Evolutionary conservation across 2,888 invertebrate species (phyloP).

Genomic region (Drosophila mayaguana): DNA sequence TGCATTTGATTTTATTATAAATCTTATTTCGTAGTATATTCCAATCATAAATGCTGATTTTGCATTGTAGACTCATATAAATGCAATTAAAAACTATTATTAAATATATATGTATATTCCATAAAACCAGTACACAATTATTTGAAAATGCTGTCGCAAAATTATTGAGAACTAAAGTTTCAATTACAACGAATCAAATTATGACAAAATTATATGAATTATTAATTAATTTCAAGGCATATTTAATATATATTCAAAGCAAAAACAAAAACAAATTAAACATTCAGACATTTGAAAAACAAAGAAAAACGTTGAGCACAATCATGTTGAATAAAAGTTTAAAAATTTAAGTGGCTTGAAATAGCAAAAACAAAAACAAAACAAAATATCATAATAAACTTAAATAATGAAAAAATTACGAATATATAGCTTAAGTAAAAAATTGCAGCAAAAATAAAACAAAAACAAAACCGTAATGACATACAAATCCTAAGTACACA

Average conservation of each 20-base stretch:
- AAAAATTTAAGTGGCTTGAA: constrained; percentile 54
- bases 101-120: constrained; percentile 23
- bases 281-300: constrained; percentile 37
- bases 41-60: constrained; percentile 57
- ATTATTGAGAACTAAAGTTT: constrained; percentile 33
- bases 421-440: constrained; percentile 62
- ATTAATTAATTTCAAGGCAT: constrained; percentile 44
- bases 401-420: constrained; percentile 15
- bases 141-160: constrained; percentile 19
- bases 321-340: constrained; percentile 79
- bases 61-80: constrained; percentile 41
- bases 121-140: constrained; percentile 18
- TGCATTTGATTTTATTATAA: constrained; percentile 44
- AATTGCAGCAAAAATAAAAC: constrained; percentile 40
- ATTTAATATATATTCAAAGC: constrained; percentile 18
- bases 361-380: constrained; percentile 49
- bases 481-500: constrained; percentile 57
- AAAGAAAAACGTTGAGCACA: constrained; percentile 83
- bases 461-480: constrained; percentile 17
- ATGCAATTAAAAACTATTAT: constrained; percentile 56
- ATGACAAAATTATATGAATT: constrained; percentile 33
- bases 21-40: constrained; percentile 45
- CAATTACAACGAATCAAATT: constrained; percentile 66
- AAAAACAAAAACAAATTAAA: constrained; percentile 14
- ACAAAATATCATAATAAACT: constrained; percentile 15